A percentile compares a stretch with the other conserved stretches of the same genome.
Conservation (phyloP, 2,797 vertebrate genomes). For the Paramormyrops hopkinsi region DNA sequence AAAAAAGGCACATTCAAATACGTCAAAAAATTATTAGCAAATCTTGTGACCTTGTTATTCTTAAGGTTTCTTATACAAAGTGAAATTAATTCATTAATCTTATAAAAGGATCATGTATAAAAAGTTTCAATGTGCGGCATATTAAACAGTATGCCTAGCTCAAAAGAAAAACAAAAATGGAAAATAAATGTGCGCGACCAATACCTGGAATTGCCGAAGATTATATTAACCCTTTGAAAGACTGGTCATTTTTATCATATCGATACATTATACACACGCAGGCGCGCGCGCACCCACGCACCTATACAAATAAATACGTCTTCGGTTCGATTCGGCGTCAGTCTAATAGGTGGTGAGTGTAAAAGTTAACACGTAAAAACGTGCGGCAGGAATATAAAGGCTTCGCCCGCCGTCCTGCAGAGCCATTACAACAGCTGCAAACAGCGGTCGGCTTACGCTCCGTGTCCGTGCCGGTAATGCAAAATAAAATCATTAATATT, state of each 20-base stretch:
- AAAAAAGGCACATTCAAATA: neutral
- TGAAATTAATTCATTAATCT: neutral
- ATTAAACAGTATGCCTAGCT: neutral
- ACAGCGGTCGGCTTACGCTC: neutral
- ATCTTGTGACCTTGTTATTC: neutral
- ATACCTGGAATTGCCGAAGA: neutral
- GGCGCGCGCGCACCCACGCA: too few relatives aligned
- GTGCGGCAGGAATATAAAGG: neutral
- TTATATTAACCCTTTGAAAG: neutral
- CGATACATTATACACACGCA: neutral
- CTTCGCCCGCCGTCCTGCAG: neutral
- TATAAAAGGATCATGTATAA: neutral
- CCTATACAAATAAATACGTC: neutral
- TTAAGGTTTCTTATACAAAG: neutral
- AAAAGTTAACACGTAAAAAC: neutral
- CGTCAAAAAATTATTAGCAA: neutral
- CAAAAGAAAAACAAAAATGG: neutral
- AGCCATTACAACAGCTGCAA: neutral
- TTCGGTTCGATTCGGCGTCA: neutral
- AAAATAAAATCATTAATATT: conserved; percentile 64
- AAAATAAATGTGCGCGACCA: neutral
- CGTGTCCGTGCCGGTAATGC: conserved; percentile 34
- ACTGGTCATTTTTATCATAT: neutral
- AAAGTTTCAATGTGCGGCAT: neutral
- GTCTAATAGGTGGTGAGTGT: neutral